These are phyloP conservation scores for Cheilosia vulpina DNA, from an alignment of 2,888 invertebrate species.

Conservation along the genomic window DNA sequence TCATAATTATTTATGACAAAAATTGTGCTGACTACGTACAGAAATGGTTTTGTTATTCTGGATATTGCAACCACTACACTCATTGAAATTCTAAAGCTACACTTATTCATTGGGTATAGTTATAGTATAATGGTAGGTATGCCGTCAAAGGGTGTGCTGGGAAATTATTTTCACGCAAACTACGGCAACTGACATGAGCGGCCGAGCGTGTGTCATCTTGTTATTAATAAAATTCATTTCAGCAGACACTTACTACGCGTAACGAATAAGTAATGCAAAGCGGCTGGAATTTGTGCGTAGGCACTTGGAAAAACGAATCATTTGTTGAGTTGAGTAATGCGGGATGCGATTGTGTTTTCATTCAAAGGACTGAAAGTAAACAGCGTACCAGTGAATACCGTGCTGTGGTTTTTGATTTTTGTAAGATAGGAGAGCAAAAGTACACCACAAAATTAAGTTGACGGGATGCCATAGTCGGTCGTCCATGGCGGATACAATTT, in stretches of 20 bases:
- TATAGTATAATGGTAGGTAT: constrained; percentile 30
- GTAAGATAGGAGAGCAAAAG: no score
- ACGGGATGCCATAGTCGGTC: no score
- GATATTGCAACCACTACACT: neutral
- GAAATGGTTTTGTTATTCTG: neutral
- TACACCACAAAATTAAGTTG: no score
- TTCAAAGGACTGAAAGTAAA: neutral
- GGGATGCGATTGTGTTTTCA: neutral
- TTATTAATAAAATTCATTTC: constrained; percentile 45
- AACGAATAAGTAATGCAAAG: constrained; percentile 25
- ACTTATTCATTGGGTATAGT: constrained; percentile 27
- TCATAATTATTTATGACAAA: neutral
- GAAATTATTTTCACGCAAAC: constrained; percentile 36
- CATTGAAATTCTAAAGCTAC: constrained; percentile 33
- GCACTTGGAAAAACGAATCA: neutral
- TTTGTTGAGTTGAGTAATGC: neutral
- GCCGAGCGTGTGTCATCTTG: constrained; percentile 46
- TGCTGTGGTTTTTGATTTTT: no score
- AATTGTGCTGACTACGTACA: neutral
- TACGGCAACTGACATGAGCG: neutral
- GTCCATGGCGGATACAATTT: no score
- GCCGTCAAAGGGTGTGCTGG: constrained; percentile 33
- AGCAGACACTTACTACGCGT: constrained; percentile 20
- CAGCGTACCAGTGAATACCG: neutral
- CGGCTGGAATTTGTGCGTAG: neutral